Conservation (phyloP, 2,888 invertebrate species). For the Mesoligia furuncula region DNA sequence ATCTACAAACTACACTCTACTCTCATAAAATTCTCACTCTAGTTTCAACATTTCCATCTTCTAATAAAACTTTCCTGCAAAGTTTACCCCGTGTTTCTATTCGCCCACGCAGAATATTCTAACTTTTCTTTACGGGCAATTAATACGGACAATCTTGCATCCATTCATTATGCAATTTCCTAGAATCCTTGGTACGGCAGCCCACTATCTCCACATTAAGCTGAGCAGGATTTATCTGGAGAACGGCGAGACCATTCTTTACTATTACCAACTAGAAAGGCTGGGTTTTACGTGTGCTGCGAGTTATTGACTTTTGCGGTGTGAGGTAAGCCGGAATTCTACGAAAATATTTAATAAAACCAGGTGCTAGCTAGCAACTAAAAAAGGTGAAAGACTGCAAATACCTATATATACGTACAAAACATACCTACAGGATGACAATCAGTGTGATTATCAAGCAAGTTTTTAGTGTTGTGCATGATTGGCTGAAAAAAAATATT, state of each 20-base stretch:
- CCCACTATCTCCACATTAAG: slow-evolving; percentile 71
- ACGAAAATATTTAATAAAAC: slow-evolving; percentile 20
- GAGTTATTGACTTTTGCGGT: slow-evolving; percentile 52
- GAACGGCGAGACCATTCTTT: slow-evolving; percentile 72
- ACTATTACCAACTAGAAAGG: slow-evolving; percentile 68
- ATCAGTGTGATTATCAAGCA: background rate
- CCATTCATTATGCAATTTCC: slow-evolving; percentile 68
- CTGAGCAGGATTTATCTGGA: slow-evolving; percentile 72
- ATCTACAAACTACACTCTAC: background rate
- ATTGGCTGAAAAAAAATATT: too few relatives aligned
- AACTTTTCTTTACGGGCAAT: slow-evolving; percentile 51
- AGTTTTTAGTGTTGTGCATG: too few relatives aligned
- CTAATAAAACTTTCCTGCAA: slow-evolving; percentile 11
- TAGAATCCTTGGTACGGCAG: slow-evolving; percentile 55
- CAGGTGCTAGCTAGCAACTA: background rate
- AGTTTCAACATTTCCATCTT: background rate
- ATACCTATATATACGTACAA: too few relatives aligned
- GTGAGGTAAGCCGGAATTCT: slow-evolving; percentile 6
- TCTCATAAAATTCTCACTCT: slow-evolving; percentile 2
- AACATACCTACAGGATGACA: background rate
- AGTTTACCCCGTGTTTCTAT: slow-evolving; percentile 21
- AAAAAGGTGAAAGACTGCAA: background rate
- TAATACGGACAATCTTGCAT: slow-evolving; percentile 62
- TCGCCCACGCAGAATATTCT: slow-evolving; percentile 31
- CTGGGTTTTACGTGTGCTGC: slow-evolving; percentile 47